Evolutionary conservation across 1,140 invertebrate genomes (phyloP).

Genomic region (Megathymus violae): DNA sequence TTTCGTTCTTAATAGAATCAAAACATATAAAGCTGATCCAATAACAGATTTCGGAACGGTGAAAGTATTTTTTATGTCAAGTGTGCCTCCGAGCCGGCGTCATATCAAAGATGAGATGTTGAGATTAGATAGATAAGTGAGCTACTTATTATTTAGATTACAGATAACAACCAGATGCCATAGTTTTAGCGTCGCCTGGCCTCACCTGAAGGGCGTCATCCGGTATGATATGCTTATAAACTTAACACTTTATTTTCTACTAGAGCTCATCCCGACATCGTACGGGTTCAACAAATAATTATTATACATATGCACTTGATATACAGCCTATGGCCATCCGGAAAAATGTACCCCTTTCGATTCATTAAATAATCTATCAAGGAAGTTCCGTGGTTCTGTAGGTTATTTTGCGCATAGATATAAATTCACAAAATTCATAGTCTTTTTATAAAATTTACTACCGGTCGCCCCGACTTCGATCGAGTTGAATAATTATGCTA

Average conservation of each 20-base stretch:
- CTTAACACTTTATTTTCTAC: constrained; percentile 29
- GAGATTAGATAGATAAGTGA: constrained; percentile 27
- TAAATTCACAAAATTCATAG: no score
- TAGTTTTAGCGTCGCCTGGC: constrained; percentile 18
- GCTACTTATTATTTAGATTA: constrained; percentile 31
- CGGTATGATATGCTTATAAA: constrained; percentile 30
- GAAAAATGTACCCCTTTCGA: no score
- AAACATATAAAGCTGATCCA: constrained; percentile 13
- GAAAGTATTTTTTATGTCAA: constrained; percentile 20
- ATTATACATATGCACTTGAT: no score
- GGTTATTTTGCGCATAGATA: no score
- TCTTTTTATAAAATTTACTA: no score
- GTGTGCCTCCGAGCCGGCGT: not conserved
- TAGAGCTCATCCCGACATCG: no score
- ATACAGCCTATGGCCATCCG: no score
- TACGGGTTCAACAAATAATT: no score
- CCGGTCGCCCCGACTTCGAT: no score
- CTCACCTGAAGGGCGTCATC: constrained; percentile 20
- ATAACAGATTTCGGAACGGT: constrained; percentile 20
- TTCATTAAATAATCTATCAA: no score
- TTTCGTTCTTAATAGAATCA: constrained; percentile 19
- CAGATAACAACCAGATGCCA: constrained; percentile 24
- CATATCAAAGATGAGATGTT: constrained; percentile 22
- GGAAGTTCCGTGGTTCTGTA: no score
- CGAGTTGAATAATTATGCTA: no score